These are phyloP conservation scores for Adineta ricciae DNA, from an alignment of 2,888 invertebrate species.

Conservation along the genomic window DNA sequence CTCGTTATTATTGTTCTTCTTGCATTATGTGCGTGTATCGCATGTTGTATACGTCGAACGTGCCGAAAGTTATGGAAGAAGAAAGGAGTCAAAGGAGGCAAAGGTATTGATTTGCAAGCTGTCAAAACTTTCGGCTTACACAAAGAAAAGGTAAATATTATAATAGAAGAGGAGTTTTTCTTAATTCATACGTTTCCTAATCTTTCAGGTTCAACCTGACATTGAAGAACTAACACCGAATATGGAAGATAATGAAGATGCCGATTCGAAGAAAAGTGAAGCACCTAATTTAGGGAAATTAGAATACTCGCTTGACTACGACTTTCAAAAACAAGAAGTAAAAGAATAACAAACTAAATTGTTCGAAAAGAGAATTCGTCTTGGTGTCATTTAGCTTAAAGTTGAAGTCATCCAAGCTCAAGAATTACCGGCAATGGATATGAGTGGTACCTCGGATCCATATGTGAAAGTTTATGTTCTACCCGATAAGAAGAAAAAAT, in stretches of 20 bases:
- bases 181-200: not conserved
- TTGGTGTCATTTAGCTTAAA: conserved; percentile 57
- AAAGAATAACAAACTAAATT: conserved; percentile 13
- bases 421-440: conserved; percentile 91
- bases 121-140: conserved; percentile 73
- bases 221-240: conserved; percentile 54
- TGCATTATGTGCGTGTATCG: conserved; percentile 1
- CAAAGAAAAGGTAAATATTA: not conserved
- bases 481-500: conserved; percentile 99
- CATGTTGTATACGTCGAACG: conserved; percentile 17
- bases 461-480: conserved; percentile 90
- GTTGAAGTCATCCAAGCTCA: conserved; percentile 96
- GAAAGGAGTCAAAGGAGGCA: conserved; percentile 57
- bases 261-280: conserved; percentile 52
- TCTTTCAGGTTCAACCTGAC: conserved; percentile 54
- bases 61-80: conserved; percentile 23
- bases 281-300: conserved; percentile 67
- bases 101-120: conserved; percentile 88
- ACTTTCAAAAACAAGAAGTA: conserved; percentile 90
- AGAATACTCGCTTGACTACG: conserved; percentile 85
- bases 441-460: conserved; percentile 98
- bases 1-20: conserved; percentile 23
- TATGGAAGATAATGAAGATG: conserved; percentile 55
- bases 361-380: conserved; percentile 33
- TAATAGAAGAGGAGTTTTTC: conserved; percentile 59